Evolutionary conservation across 2,888 invertebrate species (phyloP), one percentile per base, ranked within the genome.

Genomic region (Phalera bucephala): DNA sequence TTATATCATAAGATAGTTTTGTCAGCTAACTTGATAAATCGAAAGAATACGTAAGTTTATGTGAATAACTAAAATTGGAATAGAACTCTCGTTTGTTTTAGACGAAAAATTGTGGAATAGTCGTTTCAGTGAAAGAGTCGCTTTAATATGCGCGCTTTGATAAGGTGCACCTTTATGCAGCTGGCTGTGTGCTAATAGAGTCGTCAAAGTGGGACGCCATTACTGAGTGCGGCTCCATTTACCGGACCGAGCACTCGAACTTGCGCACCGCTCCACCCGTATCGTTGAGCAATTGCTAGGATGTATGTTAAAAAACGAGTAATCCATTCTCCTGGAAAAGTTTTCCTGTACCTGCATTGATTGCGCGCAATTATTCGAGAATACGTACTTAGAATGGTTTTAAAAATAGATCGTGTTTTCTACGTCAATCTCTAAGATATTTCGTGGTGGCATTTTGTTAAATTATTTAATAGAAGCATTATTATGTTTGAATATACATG

Each of bases 81-180:
- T 33, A 43, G 5, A 39, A 5, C 34, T 31, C 7, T 28, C 40
- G 40, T 45, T 39, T 47, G 45, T 37, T 42, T 54, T 44, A 15
- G 31, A 33, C 19, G 36, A 40, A 38, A 54, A 52, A 53, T 37
- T 42, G 31, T 40, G 40, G 32, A 40, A 39, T 40, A 33, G 38
- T 23, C 52, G 47, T 42, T 56, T 57, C 40, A 40, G 50, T 52
- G 56, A 71, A 70, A 66, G 50, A 52, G 65, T 58, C 55, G 57
- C 62, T 73, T 73, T 67, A 74, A 72, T 70, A 74, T 73, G 73
- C 66, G 46, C 58, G 64, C 77, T 76, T 78, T 75, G 70, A 74
- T 71, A 68, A 65, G 52, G 66, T 68, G 52, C 66, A 65, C 69
- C 66, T 79, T 69, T 72, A 65, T 76, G 64, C 66, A 55, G 52